A percentile compares a stretch with the other conserved stretches of the same genome.
Conservation (phyloP, 2,888 invertebrate species). For the Autographa gamma region DNA sequence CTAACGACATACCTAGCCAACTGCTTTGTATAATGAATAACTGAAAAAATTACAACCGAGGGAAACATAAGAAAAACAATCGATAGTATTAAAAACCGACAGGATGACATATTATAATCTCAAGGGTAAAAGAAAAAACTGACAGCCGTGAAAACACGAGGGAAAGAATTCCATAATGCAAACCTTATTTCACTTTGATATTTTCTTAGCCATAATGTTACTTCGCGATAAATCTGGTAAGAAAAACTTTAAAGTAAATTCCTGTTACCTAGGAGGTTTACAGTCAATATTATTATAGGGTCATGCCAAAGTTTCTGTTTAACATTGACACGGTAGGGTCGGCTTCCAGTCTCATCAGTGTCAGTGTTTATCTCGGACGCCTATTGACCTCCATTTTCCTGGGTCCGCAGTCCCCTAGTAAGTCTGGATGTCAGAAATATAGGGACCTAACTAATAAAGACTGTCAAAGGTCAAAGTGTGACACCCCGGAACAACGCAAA, state of each 20-base stretch:
- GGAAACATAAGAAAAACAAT: too few species aligned
- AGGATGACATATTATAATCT: neutral
- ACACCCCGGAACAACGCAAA: neutral
- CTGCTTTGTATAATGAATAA: too few species aligned
- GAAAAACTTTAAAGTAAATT: neutral
- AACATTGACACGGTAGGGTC: neutral
- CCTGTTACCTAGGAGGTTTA: neutral
- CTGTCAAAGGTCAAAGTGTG: neutral
- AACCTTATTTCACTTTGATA: neutral
- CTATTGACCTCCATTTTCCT: conserved; percentile 1
- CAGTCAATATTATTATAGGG: neutral
- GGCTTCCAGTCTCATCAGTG: neutral
- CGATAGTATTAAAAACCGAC: too few species aligned
- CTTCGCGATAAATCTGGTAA: neutral
- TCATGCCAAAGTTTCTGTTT: neutral
- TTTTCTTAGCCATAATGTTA: neutral
- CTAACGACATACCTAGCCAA: too few species aligned
- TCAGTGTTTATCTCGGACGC: neutral
- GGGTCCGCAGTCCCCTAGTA: neutral
- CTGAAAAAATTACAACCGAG: too few species aligned
- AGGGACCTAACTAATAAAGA: neutral
- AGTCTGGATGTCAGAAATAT: neutral
- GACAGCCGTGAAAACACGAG: neutral
- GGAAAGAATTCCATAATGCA: neutral
- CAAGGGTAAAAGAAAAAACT: neutral